Evolutionary conservation across 2,113 vertebrate species (phyloP).

Genomic region (Glaucidium brasilianum): DNA sequence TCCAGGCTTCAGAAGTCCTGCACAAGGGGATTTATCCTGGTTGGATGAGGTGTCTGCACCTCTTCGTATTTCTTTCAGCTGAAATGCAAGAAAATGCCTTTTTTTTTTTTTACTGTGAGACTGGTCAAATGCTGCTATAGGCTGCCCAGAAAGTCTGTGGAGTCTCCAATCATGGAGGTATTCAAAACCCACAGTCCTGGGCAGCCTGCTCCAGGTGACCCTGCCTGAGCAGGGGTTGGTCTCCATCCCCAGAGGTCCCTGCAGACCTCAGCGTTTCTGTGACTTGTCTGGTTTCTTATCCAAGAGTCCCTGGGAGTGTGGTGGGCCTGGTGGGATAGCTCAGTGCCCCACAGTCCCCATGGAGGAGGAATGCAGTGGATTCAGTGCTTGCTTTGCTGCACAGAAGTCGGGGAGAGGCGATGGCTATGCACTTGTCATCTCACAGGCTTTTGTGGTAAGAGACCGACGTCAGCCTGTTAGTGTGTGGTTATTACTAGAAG

Average conservation of each 20-base stretch:
- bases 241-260: not conserved
- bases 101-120: not conserved
- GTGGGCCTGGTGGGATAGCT: not conserved
- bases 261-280: not conserved
- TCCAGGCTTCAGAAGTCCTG: not conserved
- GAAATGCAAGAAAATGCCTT: not conserved
- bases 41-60: not conserved
- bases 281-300: not conserved
- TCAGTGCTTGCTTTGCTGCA: rapidly evolving
- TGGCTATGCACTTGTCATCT: rapidly evolving
- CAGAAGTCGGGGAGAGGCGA: not conserved
- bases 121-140: not conserved
- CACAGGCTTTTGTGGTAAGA: rapidly evolving
- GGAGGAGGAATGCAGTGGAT: not conserved
- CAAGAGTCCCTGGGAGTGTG: not conserved
- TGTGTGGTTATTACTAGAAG: not conserved
- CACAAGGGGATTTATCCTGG: not conserved
- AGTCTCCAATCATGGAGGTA: not conserved
- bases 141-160: too few relatives aligned
- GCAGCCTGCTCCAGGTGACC: not conserved
- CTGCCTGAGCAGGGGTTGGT: not conserved
- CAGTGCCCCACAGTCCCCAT: not conserved
- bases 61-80: not conserved
- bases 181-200: not conserved
- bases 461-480: not conserved